A percentile compares a stretch with the other conserved stretches of the same genome.
Evolutionary conservation across 2,113 vertebrate species (phyloP).

Genomic region (Lathamus discolor): DNA sequence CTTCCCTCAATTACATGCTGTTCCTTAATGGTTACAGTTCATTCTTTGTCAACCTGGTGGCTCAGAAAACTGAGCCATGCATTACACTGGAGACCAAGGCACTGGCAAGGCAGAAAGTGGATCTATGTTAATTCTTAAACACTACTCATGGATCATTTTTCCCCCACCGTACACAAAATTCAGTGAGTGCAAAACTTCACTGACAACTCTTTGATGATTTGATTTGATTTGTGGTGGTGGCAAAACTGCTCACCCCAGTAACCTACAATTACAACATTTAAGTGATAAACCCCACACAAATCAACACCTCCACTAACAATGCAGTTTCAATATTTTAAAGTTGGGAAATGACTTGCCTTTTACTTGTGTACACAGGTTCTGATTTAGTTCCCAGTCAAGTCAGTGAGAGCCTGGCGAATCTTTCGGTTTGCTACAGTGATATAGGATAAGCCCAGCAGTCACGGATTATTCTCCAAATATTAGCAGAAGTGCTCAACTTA

Average conservation of each 20-base stretch:
- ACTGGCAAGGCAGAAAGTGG: neutral
- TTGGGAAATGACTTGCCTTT: neutral
- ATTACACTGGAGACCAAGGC: neutral
- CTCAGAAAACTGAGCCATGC: neutral
- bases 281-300: neutral
- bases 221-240: neutral
- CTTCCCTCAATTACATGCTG: neutral
- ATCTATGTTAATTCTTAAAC: neutral
- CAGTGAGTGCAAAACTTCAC: neutral
- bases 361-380: neutral
- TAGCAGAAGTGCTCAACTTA: neutral
- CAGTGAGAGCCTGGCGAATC: neutral
- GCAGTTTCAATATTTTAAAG: neutral
- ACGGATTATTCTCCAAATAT: slow-evolving; percentile 23
- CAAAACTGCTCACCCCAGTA: neutral
- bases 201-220: neutral
- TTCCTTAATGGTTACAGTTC: neutral
- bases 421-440: neutral
- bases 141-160: neutral
- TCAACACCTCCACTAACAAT: neutral
- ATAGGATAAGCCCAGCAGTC: neutral
- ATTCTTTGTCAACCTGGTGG: neutral
- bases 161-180: neutral
- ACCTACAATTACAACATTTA: neutral
- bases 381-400: neutral